These are phyloP conservation scores for Galemys pyrenaicus DNA, from an alignment of 2,113 vertebrate species.

Conservation along the genomic window DNA sequence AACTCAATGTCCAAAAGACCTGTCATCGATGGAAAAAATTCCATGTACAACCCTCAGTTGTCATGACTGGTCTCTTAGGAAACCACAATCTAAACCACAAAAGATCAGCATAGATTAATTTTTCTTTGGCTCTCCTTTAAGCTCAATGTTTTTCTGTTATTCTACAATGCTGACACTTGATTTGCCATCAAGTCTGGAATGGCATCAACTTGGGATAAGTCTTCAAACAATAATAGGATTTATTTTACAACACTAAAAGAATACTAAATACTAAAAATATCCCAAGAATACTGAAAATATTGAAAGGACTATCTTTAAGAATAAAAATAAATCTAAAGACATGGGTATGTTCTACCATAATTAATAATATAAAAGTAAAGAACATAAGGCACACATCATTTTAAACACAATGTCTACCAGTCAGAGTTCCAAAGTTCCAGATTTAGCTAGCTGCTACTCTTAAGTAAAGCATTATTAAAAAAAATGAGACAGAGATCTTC, in stretches of 20 bases:
- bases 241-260: slow-evolving; percentile 22
- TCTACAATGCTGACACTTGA: slow-evolving; percentile 3
- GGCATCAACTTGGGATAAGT: neutral
- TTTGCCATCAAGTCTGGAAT: neutral
- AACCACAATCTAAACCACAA: slow-evolving; percentile 70
- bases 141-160: neutral
- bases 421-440: slow-evolving; percentile 36
- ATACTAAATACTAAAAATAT: slow-evolving; percentile 12
- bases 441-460: neutral
- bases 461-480: slow-evolving; percentile 35
- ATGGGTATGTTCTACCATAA: neutral
- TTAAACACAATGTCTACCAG: neutral
- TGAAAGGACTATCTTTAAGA: slow-evolving; percentile 26
- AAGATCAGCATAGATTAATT: slow-evolving; percentile 58
- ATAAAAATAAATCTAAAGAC: slow-evolving; percentile 38
- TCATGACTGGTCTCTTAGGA: slow-evolving; percentile 66
- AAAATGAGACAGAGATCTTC: neutral
- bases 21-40: slow-evolving; percentile 45
- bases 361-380: neutral
- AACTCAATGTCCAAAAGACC: slow-evolving; percentile 30
- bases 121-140: slow-evolving; percentile 42
- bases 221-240: slow-evolving; percentile 20
- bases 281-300: neutral
- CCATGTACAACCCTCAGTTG: slow-evolving; percentile 57
- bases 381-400: neutral